Evolutionary conservation across 2,113 vertebrate species (phyloP).

Genomic region (Microcebus murinus): DNA sequence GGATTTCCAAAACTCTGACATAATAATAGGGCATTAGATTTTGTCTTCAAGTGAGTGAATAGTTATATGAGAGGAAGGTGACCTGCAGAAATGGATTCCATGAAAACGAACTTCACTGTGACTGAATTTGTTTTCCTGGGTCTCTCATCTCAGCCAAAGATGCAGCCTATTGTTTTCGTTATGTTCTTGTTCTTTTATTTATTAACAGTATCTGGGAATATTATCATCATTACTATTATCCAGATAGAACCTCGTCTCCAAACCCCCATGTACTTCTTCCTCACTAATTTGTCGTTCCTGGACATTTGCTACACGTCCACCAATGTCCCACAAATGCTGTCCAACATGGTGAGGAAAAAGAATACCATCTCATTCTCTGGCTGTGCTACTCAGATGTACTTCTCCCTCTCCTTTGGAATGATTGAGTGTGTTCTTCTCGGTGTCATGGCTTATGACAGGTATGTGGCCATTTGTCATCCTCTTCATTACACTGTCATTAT

Average conservation of each 20-base stretch:
- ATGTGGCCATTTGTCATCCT: constrained; percentile 80
- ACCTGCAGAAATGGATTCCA: not conserved
- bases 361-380: constrained; percentile 78
- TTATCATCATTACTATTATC: constrained; percentile 66
- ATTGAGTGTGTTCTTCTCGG: constrained; percentile 81
- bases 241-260: constrained; percentile 70
- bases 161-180: constrained; percentile 71
- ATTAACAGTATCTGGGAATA: constrained; percentile 70
- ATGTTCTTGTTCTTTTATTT: constrained; percentile 79
- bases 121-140: constrained; percentile 80
- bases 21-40: not conserved
- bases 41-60: not conserved
- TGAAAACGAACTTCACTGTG: constrained; percentile 69
- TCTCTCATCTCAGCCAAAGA: constrained; percentile 75
- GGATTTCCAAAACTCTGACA: not conserved
- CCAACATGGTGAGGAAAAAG: constrained; percentile 70
- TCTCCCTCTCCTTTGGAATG: constrained; percentile 79
- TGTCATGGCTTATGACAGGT: constrained; percentile 81
- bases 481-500: constrained; percentile 76
- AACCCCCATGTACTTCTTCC: constrained; percentile 82
- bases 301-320: constrained; percentile 78
- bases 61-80: not conserved
- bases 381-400: constrained; percentile 81
- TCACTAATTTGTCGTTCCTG: constrained; percentile 80
- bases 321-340: constrained; percentile 80